Conservation (phyloP, 1,140 invertebrate species). For the Drosophila watanabei region DNA sequence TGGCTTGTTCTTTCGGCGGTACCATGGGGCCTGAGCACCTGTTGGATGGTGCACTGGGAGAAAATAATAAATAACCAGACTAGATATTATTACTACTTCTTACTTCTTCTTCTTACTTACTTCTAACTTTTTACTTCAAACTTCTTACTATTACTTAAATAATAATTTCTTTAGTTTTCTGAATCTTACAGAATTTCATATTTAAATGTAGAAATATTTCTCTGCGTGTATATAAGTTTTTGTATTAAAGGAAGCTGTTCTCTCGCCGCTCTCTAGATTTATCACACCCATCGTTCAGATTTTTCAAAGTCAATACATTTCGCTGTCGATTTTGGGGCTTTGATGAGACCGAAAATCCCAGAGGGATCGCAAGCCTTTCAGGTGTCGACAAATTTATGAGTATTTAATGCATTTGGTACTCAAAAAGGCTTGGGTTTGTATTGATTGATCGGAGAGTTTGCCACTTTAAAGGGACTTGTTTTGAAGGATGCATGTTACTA, state of each 20-base stretch:
- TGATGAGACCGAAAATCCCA: slow-evolving; percentile 53
- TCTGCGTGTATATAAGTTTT: not conserved
- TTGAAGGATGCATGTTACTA: rapidly evolving
- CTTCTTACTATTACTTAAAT: not conserved
- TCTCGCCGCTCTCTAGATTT: slow-evolving; percentile 51
- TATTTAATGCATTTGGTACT: slow-evolving; percentile 58
- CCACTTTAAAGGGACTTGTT: not conserved
- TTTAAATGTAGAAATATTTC: not conserved
- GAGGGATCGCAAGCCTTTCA: not conserved
- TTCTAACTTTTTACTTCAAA: too few species aligned
- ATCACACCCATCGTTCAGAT: slow-evolving; percentile 68
- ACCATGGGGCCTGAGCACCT: slow-evolving; percentile 58
- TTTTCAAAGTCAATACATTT: slow-evolving; percentile 75
- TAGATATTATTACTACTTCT: not conserved
- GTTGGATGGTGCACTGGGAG: slow-evolving; percentile 56
- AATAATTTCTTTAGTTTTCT: not conserved
- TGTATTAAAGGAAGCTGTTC: slow-evolving; percentile 64
- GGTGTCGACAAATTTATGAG: slow-evolving; percentile 63
- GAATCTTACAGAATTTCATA: not conserved
- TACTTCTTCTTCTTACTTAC: too few species aligned
- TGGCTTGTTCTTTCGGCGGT: slow-evolving; percentile 38
- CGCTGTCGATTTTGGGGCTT: slow-evolving; percentile 29
- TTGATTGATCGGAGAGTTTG: not conserved
- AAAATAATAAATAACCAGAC: not conserved
- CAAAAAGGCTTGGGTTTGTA: slow-evolving; percentile 2